Evolutionary conservation across 1,140 invertebrate species (phyloP), one percentile per base, ranked within the genome.

Genomic region (Radopholus similis): DNA sequence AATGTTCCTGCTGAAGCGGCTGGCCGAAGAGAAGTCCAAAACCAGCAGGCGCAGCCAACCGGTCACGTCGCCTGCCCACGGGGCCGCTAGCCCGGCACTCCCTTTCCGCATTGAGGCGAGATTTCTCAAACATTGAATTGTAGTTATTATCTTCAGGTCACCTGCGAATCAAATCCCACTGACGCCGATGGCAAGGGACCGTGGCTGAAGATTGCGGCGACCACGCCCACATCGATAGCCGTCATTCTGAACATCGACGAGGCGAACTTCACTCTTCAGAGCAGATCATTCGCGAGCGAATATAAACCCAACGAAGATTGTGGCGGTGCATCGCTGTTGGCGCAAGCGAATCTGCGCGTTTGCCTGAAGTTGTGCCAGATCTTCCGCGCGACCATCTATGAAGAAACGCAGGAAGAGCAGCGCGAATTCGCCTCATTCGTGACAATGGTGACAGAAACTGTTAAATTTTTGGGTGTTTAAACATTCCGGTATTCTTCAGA

Each of bases 161-260:
- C n/a, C 13, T 47, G 44, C 13, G 26, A 47, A n/a, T n/a, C n/a
- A n/a, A n/a, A n/a, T n/a, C n/a, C n/a, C n/a, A n/a, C n/a, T 11
- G 44, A 47, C 18, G 18, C 44, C 44, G 44, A 47, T 6, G 18
- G 6, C 6, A 15, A n/a, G 34, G 60, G n/a, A 57, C 77, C 56
- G 64, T 89, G 94, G 44, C 94, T 98, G 71, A 93, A 97, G 84
- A 86, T 98, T 55, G 97, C 95, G 0, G 95, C 95, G 5, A 97
- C 95, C 4, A 97, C 95, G 3, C 94, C 95, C 0, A 96, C 94
- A 13, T 93, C 91, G 75, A 95, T 91, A 40, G 95, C 95, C 0
- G 92, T 97, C 13, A 87, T 94, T 13, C 86, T 97, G 51, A 94
- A 97, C 84, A 96, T 94, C 0, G 93, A 84, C n/a, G 81, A 76